Evolutionary conservation across 2,113 vertebrate species (phyloP).

Genomic region (Rhipidura dahli): DNA sequence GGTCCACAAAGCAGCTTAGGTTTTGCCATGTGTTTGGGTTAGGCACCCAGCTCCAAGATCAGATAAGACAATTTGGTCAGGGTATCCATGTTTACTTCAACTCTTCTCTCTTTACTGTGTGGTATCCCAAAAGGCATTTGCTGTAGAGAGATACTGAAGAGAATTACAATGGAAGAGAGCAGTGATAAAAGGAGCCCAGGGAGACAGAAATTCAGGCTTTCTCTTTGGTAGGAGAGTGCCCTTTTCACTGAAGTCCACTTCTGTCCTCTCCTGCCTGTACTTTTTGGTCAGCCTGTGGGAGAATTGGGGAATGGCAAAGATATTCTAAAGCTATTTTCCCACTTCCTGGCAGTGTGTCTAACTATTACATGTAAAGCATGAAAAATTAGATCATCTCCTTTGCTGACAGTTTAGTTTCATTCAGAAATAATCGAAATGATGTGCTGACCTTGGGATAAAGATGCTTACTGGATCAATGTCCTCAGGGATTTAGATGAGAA

Average conservation of each 20-base stretch:
- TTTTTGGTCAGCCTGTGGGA: background rate
- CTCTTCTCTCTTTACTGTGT: background rate
- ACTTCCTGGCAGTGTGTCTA: background rate
- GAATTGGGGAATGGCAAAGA: background rate
- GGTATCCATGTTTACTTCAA: background rate
- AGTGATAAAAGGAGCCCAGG: background rate
- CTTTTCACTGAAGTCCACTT: background rate
- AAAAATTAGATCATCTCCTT: background rate
- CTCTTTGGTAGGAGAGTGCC: background rate
- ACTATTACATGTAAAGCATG: background rate
- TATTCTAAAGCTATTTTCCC: background rate
- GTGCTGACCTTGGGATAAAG: background rate
- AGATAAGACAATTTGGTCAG: background rate
- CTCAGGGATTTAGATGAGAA: background rate
- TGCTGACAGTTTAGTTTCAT: background rate
- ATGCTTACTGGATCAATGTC: background rate
- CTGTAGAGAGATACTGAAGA: background rate
- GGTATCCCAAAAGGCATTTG: background rate
- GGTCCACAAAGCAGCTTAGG: background rate
- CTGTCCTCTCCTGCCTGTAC: background rate
- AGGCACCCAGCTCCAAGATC: background rate
- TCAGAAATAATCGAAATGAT: background rate
- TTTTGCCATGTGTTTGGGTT: background rate
- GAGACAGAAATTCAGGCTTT: background rate
- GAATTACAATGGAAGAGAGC: background rate